A percentile compares a stretch with the other conserved stretches of the same genome.
Evolutionary conservation across 2,113 vertebrate species (phyloP).

Genomic region (Chunga burmeisteri): DNA sequence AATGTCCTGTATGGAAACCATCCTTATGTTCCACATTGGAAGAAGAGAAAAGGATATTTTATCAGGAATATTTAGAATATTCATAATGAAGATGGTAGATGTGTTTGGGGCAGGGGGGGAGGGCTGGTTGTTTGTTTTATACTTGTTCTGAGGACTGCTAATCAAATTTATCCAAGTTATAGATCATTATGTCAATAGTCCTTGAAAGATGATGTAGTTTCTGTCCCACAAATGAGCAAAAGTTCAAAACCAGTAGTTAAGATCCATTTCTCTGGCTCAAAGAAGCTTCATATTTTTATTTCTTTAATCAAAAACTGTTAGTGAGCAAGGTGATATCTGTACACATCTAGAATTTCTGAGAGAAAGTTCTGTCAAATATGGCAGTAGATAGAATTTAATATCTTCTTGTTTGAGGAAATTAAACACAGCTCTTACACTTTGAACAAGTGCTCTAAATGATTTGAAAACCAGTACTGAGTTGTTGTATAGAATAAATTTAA

Average conservation of each 20-base stretch:
- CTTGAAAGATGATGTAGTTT: background rate
- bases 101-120: rapidly evolving
- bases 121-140: background rate
- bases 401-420: background rate
- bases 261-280: background rate
- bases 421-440: background rate
- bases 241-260: background rate
- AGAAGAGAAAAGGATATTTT: background rate
- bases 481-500: background rate
- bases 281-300: background rate
- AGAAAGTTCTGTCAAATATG: background rate
- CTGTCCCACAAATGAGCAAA: background rate
- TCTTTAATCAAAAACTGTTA: background rate
- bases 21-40: background rate
- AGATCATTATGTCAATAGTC: background rate
- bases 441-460: background rate
- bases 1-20: background rate
- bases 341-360: background rate
- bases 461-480: background rate
- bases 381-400: background rate
- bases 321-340: background rate
- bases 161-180: background rate
- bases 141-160: background rate
- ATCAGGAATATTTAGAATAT: background rate
- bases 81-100: background rate